phyloP scores from a whole-genome alignment of 2,888 invertebrate genomes.

The Callyntrura guangdongensis region DNA sequence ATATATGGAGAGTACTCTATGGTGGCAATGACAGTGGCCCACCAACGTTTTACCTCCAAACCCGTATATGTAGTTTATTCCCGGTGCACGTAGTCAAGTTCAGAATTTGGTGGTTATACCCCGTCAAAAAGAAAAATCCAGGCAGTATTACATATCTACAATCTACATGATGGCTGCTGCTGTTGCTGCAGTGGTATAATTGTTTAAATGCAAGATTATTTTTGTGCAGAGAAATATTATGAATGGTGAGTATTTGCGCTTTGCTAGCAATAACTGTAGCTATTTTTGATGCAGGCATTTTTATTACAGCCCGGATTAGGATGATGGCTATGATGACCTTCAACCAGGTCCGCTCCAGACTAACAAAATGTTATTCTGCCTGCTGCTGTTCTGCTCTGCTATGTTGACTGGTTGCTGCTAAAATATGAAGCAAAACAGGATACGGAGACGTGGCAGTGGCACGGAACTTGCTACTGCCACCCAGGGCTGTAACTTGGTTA shows the following conservation, averaged over 20 bases:
- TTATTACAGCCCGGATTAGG: neutral
- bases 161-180: too few species aligned
- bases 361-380: neutral
- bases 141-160: neutral
- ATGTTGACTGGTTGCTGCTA: neutral
- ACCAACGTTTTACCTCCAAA: too few species aligned
- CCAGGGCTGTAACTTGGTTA: neutral
- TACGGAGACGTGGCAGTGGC: neutral
- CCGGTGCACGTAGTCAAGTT: too few species aligned
- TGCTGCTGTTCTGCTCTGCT: neutral
- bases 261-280: neutral
- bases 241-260: too few species aligned
- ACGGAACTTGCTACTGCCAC: slow-evolving; percentile 4
- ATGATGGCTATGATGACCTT: slow-evolving; percentile 35
- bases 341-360: slow-evolving; percentile 25
- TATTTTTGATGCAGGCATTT: slow-evolving; percentile 30
- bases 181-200: too few species aligned
- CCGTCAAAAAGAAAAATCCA: neutral
- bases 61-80: too few species aligned
- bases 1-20: too few species aligned
- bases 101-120: neutral
- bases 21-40: too few species aligned
- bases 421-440: neutral
- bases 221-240: too few species aligned
- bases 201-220: too few species aligned